Evolutionary conservation across 2,113 vertebrate genomes (phyloP).

Genomic region (Podarcis cretensis): DNA sequence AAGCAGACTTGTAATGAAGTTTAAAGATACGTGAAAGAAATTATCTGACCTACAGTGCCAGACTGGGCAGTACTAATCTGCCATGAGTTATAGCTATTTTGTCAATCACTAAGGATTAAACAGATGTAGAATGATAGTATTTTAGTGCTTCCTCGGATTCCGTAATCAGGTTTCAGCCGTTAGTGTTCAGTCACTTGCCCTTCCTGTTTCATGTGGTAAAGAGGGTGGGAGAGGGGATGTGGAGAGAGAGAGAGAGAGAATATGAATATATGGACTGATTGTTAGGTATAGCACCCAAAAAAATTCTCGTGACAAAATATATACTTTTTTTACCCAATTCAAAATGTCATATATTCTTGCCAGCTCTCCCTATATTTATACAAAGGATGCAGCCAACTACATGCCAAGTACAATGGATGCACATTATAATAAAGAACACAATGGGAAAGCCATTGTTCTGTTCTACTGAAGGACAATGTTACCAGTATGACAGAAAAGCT

Average conservation of each 20-base stretch:
- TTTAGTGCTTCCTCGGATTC: conserved; percentile 53
- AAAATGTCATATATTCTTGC: conserved; percentile 63
- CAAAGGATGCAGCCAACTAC: not conserved
- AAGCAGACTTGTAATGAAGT: conserved; percentile 35
- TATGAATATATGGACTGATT: conserved; percentile 25
- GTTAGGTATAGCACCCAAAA: conserved; percentile 43
- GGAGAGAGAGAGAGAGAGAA: no score
- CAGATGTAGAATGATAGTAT: conserved; percentile 44
- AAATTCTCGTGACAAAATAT: conserved; percentile 30
- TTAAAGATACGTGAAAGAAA: conserved; percentile 28
- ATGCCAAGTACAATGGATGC: no score
- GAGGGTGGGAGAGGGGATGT: not conserved
- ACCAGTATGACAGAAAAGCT: not conserved
- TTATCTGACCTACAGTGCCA: conserved; percentile 16
- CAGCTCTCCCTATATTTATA: not conserved
- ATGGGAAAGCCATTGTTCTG: not conserved
- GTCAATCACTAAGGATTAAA: conserved; percentile 44
- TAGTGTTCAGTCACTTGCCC: conserved; percentile 42
- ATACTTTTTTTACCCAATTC: conserved; percentile 53
- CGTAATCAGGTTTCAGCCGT: conserved; percentile 62
- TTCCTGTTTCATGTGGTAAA: conserved; percentile 47
- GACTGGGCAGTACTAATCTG: conserved; percentile 10
- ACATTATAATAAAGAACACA: not conserved
- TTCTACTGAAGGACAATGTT: not conserved
- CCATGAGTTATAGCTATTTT: conserved; percentile 39